A percentile compares a stretch with the other conserved stretches of the same genome.
Conservation (phyloP, 2,797 vertebrate genomes). For the Pteronotus mesoamericanus region DNA sequence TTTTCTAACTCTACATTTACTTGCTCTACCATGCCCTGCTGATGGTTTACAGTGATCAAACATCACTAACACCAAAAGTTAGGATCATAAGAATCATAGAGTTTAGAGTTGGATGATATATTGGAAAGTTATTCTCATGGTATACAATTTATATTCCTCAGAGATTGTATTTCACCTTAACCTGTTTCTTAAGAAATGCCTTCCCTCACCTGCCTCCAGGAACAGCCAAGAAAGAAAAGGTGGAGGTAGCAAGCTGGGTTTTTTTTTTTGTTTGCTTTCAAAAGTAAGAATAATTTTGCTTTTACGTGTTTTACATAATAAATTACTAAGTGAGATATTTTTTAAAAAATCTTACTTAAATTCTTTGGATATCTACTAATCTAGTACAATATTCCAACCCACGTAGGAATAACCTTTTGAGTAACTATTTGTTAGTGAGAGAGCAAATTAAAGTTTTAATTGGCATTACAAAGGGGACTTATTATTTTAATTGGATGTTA, state of each 20-base stretch:
- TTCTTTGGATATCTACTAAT: background rate
- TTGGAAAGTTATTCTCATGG: background rate
- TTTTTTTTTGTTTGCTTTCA: background rate
- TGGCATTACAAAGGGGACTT: background rate
- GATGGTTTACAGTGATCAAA: background rate
- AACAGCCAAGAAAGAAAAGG: background rate
- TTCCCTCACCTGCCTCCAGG: rapidly evolving
- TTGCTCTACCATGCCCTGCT: background rate
- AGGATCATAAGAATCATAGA: background rate
- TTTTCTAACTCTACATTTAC: background rate
- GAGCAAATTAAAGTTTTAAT: slow-evolving; percentile 1
- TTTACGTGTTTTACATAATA: background rate
- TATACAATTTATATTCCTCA: background rate
- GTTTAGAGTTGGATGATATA: background rate
- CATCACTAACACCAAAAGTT: background rate
- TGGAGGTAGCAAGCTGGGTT: background rate
- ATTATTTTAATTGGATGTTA: background rate
- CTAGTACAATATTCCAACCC: background rate
- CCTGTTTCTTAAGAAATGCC: background rate
- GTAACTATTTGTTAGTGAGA: background rate
- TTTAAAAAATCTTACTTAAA: background rate
- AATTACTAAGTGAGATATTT: background rate
- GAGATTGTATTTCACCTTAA: background rate
- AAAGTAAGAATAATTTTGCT: background rate
- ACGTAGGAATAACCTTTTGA: background rate